phyloP scores from a whole-genome alignment of 2,113 vertebrate species.

The Sakesphorus luctuosus region DNA sequence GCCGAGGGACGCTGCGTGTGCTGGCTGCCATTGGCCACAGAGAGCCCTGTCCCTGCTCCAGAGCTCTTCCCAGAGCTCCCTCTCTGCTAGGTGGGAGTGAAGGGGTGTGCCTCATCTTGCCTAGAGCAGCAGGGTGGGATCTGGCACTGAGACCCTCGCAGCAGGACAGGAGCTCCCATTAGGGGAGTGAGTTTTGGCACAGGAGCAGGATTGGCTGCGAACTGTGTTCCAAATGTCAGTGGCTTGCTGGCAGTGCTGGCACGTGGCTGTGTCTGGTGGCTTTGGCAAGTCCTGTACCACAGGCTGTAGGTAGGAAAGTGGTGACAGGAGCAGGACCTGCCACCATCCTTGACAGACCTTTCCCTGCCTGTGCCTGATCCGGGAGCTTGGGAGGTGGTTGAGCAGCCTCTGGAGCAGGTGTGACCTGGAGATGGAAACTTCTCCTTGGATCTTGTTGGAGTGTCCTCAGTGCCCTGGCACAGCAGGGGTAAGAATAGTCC shows the following conservation, averaged over 20 bases:
- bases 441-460: background rate
- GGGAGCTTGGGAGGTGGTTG: background rate
- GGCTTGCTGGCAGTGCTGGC: background rate
- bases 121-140: background rate
- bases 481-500: background rate
- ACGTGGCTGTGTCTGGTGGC: background rate
- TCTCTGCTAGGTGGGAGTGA: background rate
- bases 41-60: background rate
- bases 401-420: background rate
- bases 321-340: background rate
- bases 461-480: background rate
- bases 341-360: rapidly evolving
- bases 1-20: rapidly evolving
- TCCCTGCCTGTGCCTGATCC: too few relatives aligned
- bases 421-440: background rate
- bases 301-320: too few relatives aligned
- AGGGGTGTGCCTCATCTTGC: background rate
- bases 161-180: background rate
- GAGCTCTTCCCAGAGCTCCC: background rate
- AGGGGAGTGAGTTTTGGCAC: rapidly evolving
- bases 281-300: background rate
- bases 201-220: background rate
- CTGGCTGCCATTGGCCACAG: background rate
- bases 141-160: rapidly evolving
- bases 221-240: rapidly evolving